Evolutionary conservation across 2,113 vertebrate species (phyloP).

Genomic region (Hyaena hyaena): DNA sequence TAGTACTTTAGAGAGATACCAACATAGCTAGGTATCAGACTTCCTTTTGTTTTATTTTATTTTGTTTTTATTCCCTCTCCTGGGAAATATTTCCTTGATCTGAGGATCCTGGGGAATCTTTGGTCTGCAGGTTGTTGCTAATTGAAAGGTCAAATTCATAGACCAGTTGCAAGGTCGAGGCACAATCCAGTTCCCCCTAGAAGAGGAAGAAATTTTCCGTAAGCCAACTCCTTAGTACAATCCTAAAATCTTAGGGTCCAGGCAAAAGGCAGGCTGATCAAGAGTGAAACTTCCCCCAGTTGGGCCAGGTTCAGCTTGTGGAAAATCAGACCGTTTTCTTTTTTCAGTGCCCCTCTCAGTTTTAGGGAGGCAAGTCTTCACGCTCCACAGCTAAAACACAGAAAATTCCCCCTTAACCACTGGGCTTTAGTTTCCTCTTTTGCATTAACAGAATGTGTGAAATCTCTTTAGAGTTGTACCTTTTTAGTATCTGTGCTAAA

Average conservation of each 20-base stretch:
- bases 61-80: neutral
- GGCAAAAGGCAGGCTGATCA: neutral
- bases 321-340: neutral
- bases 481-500: slow-evolving; percentile 17
- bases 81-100: neutral
- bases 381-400: neutral
- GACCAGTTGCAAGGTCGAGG: neutral
- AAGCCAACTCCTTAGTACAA: neutral
- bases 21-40: neutral
- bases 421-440: neutral
- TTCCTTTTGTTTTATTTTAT: slow-evolving; percentile 24
- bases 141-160: slow-evolving; percentile 28
- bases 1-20: slow-evolving; percentile 15
- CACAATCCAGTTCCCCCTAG: neutral
- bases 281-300: neutral
- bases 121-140: neutral
- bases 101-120: neutral
- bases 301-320: neutral
- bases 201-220: neutral
- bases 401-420: neutral
- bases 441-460: neutral
- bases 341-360: neutral
- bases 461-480: neutral
- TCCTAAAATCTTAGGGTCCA: neutral
- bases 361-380: neutral